Evolutionary conservation across 2,888 invertebrate species (phyloP).

Genomic region (Chrysomela aeneicollis): DNA sequence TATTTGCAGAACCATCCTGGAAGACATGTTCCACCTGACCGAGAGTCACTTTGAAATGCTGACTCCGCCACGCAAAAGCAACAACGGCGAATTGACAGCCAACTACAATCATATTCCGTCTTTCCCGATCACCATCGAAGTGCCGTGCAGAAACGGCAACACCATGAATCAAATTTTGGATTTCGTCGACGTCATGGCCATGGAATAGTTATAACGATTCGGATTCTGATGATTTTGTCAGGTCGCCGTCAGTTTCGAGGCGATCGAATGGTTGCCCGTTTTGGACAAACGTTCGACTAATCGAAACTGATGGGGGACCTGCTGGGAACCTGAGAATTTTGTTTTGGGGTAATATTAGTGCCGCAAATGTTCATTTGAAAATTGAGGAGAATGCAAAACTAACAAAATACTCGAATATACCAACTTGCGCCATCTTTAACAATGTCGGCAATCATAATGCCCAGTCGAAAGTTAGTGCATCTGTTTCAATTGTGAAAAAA

Average conservation of each 20-base stretch:
- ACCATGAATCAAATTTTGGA: conserved; percentile 52
- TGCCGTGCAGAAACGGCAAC: conserved; percentile 38
- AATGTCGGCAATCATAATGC: no score
- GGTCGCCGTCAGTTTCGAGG: neutral
- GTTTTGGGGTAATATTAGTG: no score
- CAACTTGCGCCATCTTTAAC: no score
- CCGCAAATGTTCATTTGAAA: no score
- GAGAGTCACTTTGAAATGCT: conserved; percentile 67
- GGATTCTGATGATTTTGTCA: conserved; percentile 4
- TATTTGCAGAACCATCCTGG: conserved; percentile 64
- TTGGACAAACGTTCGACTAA: no score
- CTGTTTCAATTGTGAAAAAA: no score
- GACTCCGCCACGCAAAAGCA: conserved; percentile 54
- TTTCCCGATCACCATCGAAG: conserved; percentile 52
- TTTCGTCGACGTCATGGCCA: conserved; percentile 46
- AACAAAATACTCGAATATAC: no score
- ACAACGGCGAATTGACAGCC: conserved; percentile 48
- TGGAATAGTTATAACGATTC: conserved; percentile 32
- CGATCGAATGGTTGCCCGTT: neutral
- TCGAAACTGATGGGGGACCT: no score
- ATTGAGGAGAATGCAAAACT: no score
- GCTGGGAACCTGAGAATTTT: no score
- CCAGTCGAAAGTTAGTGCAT: no score
- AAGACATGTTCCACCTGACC: conserved; percentile 68
- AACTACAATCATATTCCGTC: conserved; percentile 41